Base-by-base conservation (phyloP, 2,797 vertebrate genomes). In the Sibirionetta formosa region DNA sequence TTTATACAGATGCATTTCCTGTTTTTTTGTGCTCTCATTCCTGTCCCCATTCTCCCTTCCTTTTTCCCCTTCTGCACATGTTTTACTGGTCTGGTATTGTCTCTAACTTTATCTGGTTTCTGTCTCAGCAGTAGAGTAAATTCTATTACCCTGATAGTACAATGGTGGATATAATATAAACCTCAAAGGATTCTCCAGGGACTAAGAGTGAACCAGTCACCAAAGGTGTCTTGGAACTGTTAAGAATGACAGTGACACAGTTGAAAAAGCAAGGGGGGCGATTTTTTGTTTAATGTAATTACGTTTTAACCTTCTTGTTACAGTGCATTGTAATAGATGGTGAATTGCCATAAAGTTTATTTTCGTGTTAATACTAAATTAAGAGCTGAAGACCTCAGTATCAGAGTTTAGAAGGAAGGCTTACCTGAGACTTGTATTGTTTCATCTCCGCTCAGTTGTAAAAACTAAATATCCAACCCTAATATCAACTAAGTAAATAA, bases 41-140 rank as follows among this genome's bases (percentile, higher is more conserved):
- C 70, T 96, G 94, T 88, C 84, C 88, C 93, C 33, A 0, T 90
- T 95, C 82, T 96, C 95, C 94, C 90, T 95, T 97, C 93, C 92
- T 79, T 76, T 89, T 70, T 93, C 57, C 87, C 79, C 66, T 92
- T 66, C 84, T 94, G 92, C 93, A 69, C 88, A 81, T 97, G 95
- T 96, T 96, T 94, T 77, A 88, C 94, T 93, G 90, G 88, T 94
- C 88, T 96, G 93, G 80, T 96, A 86, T 96, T 96, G 86, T 97
- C 91, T 97, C 95, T 95, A 95, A 97, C 95, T 81, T 94, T 93
- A 89, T 97, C 93, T 95, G 94, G 90, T 97, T 96, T 96, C 96
- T 97, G 93, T 96, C 97, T 96, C 94, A 97, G 94, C 95, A 97
- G 91, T 94, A 96, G 96, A 95, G 82, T 97, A 95, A 96, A 94